A percentile compares a stretch with the other conserved stretches of the same genome.
Conservation (phyloP, 2,113 vertebrate species). For the Tapirus terrestris region DNA sequence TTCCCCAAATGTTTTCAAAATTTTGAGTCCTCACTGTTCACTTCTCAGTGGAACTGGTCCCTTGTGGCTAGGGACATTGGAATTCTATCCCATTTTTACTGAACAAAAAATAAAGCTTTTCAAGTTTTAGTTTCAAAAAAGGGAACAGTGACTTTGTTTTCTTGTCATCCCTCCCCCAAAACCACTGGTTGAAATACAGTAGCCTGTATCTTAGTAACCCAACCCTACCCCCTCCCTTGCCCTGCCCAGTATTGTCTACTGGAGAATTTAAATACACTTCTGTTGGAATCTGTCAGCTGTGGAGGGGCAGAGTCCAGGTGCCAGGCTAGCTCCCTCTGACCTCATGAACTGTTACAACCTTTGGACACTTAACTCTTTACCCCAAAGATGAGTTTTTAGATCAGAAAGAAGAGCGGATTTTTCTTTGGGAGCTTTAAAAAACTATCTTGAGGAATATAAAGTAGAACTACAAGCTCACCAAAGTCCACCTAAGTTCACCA, state of each 20-base stretch:
- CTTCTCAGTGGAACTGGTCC: conserved; percentile 82
- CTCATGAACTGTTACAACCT: conserved; percentile 63
- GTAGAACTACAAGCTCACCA: conserved; percentile 48
- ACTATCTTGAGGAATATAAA: conserved; percentile 49
- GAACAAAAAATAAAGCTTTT: conserved; percentile 59
- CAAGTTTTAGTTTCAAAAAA: conserved; percentile 84
- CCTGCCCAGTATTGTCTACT: conserved; percentile 72
- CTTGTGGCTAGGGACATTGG: conserved; percentile 80
- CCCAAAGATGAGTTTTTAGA: conserved; percentile 74
- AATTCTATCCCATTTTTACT: conserved; percentile 74
- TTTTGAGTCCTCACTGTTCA: conserved; percentile 78
- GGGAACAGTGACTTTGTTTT: conserved; percentile 85
- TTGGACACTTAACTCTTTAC: conserved; percentile 67
- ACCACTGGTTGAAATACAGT: conserved; percentile 88
- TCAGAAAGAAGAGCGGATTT: conserved; percentile 48
- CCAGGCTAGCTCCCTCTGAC: conserved; percentile 67
- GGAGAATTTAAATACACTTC: conserved; percentile 86
- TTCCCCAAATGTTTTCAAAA: conserved; percentile 80
- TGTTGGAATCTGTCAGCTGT: conserved; percentile 62
- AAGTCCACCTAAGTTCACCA: conserved; percentile 56
- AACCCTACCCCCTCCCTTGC: conserved; percentile 74
- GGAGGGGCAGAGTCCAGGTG: conserved; percentile 66
- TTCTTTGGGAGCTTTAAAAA: conserved; percentile 56
- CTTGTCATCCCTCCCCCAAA: conserved; percentile 82
- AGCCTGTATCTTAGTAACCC: conserved; percentile 83